These are phyloP conservation scores for Drosophila guanche DNA, from an alignment of 1,140 invertebrate genomes.

Conservation along the genomic window DNA sequence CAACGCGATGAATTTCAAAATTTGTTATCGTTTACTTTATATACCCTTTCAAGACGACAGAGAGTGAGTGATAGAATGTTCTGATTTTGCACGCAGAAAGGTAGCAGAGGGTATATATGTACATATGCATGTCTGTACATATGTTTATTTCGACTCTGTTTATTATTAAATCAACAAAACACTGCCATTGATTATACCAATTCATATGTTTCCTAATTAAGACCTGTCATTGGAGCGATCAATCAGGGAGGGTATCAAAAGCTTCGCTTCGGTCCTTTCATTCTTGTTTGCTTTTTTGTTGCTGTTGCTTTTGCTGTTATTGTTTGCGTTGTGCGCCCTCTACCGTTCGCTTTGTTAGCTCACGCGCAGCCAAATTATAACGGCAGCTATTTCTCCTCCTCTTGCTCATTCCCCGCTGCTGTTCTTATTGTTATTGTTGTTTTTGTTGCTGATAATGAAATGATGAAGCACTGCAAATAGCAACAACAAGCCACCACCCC, in stretches of 20 bases:
- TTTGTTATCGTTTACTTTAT: background rate
- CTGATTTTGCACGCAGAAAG: too few species aligned
- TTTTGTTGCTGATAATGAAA: constrained; percentile 60
- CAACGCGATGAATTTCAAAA: background rate
- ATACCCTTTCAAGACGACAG: too few species aligned
- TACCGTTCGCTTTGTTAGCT: constrained; percentile 55
- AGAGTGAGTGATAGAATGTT: too few species aligned
- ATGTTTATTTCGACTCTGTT: too few species aligned
- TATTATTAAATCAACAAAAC: too few species aligned
- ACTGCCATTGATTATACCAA: too few species aligned
- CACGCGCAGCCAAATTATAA: constrained; percentile 62
- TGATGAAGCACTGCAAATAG: constrained; percentile 48
- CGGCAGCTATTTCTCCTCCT: constrained; percentile 7
- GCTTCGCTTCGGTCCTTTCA: background rate
- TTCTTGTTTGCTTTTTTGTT: constrained; percentile 32
- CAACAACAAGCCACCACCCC: constrained; percentile 26
- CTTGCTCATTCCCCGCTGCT: constrained; percentile 4
- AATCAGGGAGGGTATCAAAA: too few species aligned
- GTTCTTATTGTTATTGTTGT: constrained; percentile 24
- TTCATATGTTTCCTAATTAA: too few species aligned
- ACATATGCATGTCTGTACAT: background rate
- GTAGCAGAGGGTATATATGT: background rate
- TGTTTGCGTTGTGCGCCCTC: constrained; percentile 13
- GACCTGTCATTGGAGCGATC: too few species aligned
- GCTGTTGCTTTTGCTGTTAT: constrained; percentile 7